Evolutionary conservation across 2,797 vertebrate genomes (phyloP), one percentile per base, ranked within the genome.

Genomic region (Lepidocolaptes lacrymiger): DNA sequence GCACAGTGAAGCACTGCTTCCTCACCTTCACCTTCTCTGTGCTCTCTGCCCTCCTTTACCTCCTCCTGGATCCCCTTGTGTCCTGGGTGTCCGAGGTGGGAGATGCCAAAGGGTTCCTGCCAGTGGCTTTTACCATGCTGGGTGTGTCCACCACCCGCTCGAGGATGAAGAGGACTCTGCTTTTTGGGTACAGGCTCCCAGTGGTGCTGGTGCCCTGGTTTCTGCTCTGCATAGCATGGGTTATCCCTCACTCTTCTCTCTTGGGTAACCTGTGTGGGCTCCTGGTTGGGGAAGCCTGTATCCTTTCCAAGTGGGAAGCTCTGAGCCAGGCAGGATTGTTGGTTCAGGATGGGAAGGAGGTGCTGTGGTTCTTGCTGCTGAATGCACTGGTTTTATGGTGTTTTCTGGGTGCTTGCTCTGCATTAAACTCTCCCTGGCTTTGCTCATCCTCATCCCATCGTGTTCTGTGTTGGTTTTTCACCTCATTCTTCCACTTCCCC

Each of bases 251-350:
- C 61, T 97, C 97, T 30, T 98, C 97, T 9, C 89, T 98, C 69
- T 7, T 98, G 82, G 96, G 97, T 43, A 98, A 98, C 23, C 46
- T 98, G 3, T 97, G 97, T 63, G 98, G 98, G 55, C 97, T 98
- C 5, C 51, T 97, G 4, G 78, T 96, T 17, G 98, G 98, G 30
- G 63, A 97, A 30, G 69, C 94, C 1, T 98, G 98, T 98, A 98
- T 98, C 98, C 98, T 98, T 98, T 91, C 51, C 4, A 1, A 23
- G 43, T 37, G 66, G 4, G 3, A 19, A 67, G 34, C 6, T 9
- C 58, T 46, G 51, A 37, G 26, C 4, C 8, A 2, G 10, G 39
- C 0, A 0, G 62, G 51, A 1, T 39, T 0, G 0, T 32, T 64
- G 77, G 17, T 5, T 61, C 1, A 1, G 0, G 2, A 19, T 2